Evolutionary conservation across 2,888 invertebrate genomes (phyloP).

Genomic region (Drosophila flavopinicola): DNA sequence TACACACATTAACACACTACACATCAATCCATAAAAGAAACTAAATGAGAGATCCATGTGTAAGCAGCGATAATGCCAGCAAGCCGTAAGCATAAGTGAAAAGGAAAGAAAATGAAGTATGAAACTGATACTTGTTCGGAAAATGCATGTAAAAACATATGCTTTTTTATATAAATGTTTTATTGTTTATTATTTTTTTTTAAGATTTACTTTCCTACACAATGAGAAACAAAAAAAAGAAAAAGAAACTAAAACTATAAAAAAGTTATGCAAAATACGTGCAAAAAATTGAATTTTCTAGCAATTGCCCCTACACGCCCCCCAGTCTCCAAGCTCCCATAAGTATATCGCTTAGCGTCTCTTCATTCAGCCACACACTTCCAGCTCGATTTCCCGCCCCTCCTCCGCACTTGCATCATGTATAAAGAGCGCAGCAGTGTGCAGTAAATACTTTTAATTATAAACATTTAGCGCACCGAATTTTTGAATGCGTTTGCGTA

Average conservation of each 20-base stretch:
- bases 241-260: constrained; percentile 23
- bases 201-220: constrained; percentile 43
- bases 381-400: constrained; percentile 15
- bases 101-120: constrained; percentile 51
- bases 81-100: constrained; percentile 53
- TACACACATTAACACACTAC: constrained; percentile 6
- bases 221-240: constrained; percentile 46
- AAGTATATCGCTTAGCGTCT: constrained; percentile 46
- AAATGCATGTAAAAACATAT: constrained; percentile 70
- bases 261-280: constrained; percentile 48
- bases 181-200: constrained; percentile 61
- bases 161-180: constrained; percentile 74
- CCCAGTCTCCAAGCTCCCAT: constrained; percentile 11
- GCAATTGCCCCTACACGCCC: constrained; percentile 6
- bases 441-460: constrained; percentile 64
- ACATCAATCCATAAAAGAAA: constrained; percentile 25
- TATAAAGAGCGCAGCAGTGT: constrained; percentile 66
- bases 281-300: constrained; percentile 49
- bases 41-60: constrained; percentile 30
- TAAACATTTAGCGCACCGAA: constrained; percentile 64
- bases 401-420: constrained; percentile 53
- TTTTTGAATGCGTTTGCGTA: constrained; percentile 61
- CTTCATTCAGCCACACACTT: constrained; percentile 17
- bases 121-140: constrained; percentile 51
- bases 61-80: constrained; percentile 36